phyloP scores from a whole-genome alignment of 2,113 vertebrate genomes.

The Gymnarchus niloticus region DNA sequence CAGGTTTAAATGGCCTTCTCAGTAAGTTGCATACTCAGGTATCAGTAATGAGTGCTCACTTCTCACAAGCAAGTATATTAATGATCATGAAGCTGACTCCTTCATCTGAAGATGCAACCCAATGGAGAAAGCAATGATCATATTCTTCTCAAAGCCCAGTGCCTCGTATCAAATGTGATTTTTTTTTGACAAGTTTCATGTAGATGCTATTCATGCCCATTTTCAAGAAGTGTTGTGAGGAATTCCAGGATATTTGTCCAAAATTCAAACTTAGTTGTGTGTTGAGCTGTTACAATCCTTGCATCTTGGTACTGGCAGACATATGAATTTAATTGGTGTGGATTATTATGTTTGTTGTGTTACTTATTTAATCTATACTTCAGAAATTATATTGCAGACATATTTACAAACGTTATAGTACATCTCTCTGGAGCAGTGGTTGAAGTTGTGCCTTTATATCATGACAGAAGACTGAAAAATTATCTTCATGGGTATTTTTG shows the following conservation, averaged over 20 bases:
- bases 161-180: not conserved
- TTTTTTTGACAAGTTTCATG: not conserved
- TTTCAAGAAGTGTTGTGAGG: not conserved
- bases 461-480: not conserved
- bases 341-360: not conserved
- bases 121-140: not conserved
- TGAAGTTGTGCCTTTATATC: no score
- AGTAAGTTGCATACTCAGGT: no score
- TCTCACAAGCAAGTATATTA: no score
- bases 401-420: no score
- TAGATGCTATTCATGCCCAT: not conserved
- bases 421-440: no score
- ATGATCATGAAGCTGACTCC: not conserved
- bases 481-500: not conserved
- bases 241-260: not conserved
- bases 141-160: not conserved
- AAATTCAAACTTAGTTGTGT: not conserved
- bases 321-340: not conserved
- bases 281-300: not conserved
- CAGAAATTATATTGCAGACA: not conserved
- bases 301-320: not conserved
- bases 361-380: not conserved
- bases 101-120: not conserved
- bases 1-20: not conserved
- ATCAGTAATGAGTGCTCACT: no score